phyloP scores from a whole-genome alignment of 1,140 invertebrate species.

The Bombus difficillimus region DNA sequence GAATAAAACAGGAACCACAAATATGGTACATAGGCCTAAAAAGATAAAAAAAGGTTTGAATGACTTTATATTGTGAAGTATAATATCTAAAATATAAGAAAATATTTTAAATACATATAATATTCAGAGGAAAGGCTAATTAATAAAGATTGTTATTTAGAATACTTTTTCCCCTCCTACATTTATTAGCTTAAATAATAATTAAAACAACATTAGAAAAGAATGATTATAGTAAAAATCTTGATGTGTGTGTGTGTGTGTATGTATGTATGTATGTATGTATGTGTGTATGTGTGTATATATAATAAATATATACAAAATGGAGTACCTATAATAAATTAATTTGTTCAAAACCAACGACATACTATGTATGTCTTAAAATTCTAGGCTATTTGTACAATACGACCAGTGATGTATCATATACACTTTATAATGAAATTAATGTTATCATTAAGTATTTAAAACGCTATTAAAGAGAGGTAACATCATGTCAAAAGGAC shows the following conservation, averaged over 20 bases:
- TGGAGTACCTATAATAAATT: not conserved
- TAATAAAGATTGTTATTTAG: not conserved
- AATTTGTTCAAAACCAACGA: not conserved
- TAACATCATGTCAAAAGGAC: not conserved
- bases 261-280: not conserved
- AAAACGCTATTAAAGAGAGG: not conserved
- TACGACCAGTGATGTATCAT: not conserved
- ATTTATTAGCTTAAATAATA: not conserved
- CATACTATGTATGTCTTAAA: not conserved
- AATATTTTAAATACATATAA: not conserved
- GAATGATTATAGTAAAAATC: not conserved
- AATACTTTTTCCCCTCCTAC: not conserved
- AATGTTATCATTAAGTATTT: not conserved
- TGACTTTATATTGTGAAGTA: conserved; percentile 36
- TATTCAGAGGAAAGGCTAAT: conserved; percentile 9
- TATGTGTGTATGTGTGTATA: too few relatives aligned
- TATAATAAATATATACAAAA: not conserved
- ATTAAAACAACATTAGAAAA: not conserved
- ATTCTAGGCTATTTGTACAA: not conserved
- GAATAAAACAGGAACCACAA: not conserved
- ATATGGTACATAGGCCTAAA: conserved; percentile 29
- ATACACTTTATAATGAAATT: not conserved
- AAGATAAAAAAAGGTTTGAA: conserved; percentile 48
- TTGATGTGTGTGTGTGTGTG: too few relatives aligned
- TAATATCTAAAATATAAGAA: not conserved